Evolutionary conservation across 92 coral and sea anemone genomes (phyloP), one percentile per base, ranked within the genome.

Genomic region (Muricea muricata): DNA sequence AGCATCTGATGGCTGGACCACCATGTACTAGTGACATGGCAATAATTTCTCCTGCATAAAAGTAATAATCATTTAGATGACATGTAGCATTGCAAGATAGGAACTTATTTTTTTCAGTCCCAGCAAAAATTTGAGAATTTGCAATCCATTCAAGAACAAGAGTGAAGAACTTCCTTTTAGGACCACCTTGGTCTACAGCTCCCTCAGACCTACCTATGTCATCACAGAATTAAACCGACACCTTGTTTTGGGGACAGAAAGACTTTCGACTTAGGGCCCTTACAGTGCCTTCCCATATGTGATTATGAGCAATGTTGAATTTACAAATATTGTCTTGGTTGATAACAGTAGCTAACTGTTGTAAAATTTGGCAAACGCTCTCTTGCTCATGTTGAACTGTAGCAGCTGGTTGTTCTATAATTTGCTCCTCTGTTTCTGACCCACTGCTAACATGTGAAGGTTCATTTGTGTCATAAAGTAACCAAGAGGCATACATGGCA

Each of bases 181-280:
- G 93, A 14, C 89, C 93, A 21, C 93, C 93, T 54, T 77, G 79
- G 68, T 91, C 91, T 24, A 87, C 89, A 47, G 93, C 93, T 69
- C 91, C 93, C 39, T 87, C 93, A 52, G 91, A 61, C 25, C 40
- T 83, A 35, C 93, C 91, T 34, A 39, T 33, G 73, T 87, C 89
- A 56, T 90, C 91, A 76, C 74, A 87, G 66, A 90, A 90, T 77
- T 84, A 77, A 0, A 83, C 86, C 6, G 93, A 90, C 35, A 90
- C 63, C 45, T 87, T 90, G 31, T 82, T 77, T 28, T 18, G 25
- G 18, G 93, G 91, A 68, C 88, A 79, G 67, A 87, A 90, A 7
- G 91, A 76, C 78, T 90, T 87, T 48, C 91, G 81, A n/a, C 74
- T 70, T 28, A 90, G 60, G 10, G 85, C 91, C 57, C 91, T 90